phyloP scores from a whole-genome alignment of 2,888 invertebrate species.

The Hydraecia micacea region DNA sequence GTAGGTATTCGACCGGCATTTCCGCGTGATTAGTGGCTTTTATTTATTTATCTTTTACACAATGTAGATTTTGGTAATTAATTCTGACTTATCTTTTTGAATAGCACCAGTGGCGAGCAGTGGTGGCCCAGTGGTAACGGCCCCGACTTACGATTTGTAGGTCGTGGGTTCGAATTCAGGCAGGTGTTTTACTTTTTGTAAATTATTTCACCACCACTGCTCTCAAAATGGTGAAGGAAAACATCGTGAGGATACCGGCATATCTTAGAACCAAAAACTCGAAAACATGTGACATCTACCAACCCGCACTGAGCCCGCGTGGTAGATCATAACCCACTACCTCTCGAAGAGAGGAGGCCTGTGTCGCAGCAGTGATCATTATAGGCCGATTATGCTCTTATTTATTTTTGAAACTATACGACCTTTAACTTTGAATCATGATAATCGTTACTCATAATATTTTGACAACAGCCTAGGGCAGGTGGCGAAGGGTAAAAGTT shows the following conservation, averaged over 20 bases:
- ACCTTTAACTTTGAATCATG: neutral
- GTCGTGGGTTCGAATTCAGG: neutral
- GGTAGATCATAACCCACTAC: neutral
- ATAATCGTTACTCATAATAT: constrained; percentile 4
- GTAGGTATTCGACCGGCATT: neutral
- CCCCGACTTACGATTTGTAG: no score
- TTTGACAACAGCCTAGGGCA: neutral
- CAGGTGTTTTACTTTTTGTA: neutral
- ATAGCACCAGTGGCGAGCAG: neutral
- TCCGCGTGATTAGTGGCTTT: constrained; percentile 2
- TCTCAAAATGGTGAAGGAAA: neutral
- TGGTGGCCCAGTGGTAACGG: no score
- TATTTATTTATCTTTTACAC: neutral
- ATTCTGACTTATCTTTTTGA: neutral
- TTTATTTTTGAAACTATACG: neutral
- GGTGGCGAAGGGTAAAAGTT: constrained; percentile 17
- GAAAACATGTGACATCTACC: neutral
- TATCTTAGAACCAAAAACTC: neutral
- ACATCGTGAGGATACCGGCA: neutral
- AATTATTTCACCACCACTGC: neutral
- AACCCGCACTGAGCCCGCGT: neutral
- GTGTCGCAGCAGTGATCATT: neutral
- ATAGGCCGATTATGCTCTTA: neutral
- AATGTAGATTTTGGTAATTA: neutral
- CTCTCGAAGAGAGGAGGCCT: neutral